Percentiles rank a stretch among this genome's conserved stretches.
Evolutionary conservation across 2,888 invertebrate genomes (phyloP).

Genomic region (Deilephila elpenor): DNA sequence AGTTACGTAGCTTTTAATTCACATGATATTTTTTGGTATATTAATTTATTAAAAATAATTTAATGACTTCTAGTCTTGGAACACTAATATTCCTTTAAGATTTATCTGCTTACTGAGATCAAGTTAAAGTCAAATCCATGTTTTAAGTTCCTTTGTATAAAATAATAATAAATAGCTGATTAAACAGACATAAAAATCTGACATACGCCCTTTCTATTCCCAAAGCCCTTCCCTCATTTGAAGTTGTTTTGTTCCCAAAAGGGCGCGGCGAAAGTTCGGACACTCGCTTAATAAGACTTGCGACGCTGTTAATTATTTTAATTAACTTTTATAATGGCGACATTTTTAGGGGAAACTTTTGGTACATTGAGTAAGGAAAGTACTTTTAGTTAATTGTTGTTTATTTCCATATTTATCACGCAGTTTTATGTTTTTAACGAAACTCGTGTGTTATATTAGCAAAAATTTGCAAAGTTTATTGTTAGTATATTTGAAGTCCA

Average conservation of each 20-base stretch:
- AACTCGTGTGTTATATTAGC: not conserved
- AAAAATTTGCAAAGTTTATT: too few species aligned
- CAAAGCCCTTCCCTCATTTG: not conserved
- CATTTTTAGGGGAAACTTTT: conserved; percentile 13
- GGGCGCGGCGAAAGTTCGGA: conserved; percentile 2
- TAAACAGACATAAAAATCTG: not conserved
- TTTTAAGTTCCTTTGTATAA: too few species aligned
- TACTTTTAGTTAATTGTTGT: not conserved
- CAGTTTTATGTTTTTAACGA: not conserved
- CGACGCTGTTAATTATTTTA: conserved; percentile 15
- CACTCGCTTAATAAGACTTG: conserved; percentile 14
- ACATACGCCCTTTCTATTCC: not conserved
- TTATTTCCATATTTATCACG: not conserved
- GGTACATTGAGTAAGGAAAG: not conserved
- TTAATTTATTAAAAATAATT: too few species aligned
- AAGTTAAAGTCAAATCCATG: too few species aligned
- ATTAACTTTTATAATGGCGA: conserved; percentile 20
- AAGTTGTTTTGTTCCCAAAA: not conserved
- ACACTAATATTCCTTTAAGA: too few species aligned
- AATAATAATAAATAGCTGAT: too few species aligned
- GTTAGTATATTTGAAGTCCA: too few species aligned
- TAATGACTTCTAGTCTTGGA: too few species aligned
- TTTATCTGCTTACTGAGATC: too few species aligned
- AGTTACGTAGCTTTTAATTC: too few species aligned
- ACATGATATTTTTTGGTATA: too few species aligned